Evolutionary conservation across 64 coral and sea anemone genomes (phyloP), one percentile per base, ranked within the genome.

Genomic region (Montipora efflorescens): DNA sequence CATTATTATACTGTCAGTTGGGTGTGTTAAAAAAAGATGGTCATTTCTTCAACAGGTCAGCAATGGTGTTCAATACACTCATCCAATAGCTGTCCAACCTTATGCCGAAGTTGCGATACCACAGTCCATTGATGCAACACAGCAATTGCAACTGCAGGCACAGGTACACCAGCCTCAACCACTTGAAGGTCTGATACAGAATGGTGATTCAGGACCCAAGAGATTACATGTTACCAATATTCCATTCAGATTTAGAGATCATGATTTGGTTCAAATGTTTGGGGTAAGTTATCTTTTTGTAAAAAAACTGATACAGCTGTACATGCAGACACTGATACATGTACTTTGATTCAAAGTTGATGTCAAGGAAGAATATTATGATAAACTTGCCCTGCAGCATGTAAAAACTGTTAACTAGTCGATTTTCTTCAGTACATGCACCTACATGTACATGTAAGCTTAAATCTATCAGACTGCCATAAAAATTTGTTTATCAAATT

Each of bases 151-250:
- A 22, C 45, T 78, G 66, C 89, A 90, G 76, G 12, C 49, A 22
- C 88, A 90, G 57, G 52, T 20, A 44, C 88, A 80, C 12, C 89
- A 81, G 44, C 76, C 52, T 79, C 76, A 79, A 47, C 47, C 52
- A 57, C n/a, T 51, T 78, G 73, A 73, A 50, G 59, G 79, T 18
- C 62, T 68, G 4, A 78, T 71, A 23, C 59, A 80, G 47, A 88
- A 78, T 87, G 92, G 75, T 36, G 93, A 94, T 45, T 47, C 62
- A 14, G 95, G 95, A 52, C 88, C 79, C 16, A 99, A 94, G 57
- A 85, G 97, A 76, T 86, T 99, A 4, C 97, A 99, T 49, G 97
- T 99, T 19, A 99, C 97, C 19, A 99, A 99, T 64, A 93, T 99
- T 47, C 97, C 97, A 36, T 99, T 96, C 76, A 83, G 97, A 94